Evolutionary conservation across 2,888 invertebrate genomes (phyloP), one percentile per base, ranked within the genome.

Genomic region (Hydropsyche betteni): DNA sequence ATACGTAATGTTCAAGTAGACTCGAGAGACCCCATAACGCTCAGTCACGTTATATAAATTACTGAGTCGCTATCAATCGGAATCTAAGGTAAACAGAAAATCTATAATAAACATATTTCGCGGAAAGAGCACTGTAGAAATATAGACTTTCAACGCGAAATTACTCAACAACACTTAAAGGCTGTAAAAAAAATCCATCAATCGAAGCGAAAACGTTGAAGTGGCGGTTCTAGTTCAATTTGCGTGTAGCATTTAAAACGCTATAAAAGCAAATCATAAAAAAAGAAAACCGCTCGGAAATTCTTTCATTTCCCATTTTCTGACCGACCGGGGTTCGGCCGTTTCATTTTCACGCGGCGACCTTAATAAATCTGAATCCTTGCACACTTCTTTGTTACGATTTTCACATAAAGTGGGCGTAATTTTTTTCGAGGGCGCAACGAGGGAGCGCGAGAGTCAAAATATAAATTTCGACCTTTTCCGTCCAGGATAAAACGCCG

Each of bases 351-450:
- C 69, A 44, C 69, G 24, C 33, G 33, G 70, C 50, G 70, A 53
- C 70, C 69, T 69, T 53, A 74, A 72, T 75, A 76, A 76, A 76
- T 76, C 76, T 74, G 71, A 69, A 76, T 72, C 53, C 68, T 50
- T 34, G 14, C 51, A 69, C 68, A 58, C 69, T 75, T 73, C 73
- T 77, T 77, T 77, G 77, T 77, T 72, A 73, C 69, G 69, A 55
- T 51, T 14, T 71, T 55, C 74, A 53, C 52, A 74, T 74, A 74
- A 76, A 76, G 64, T 10, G 69, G 14, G 72, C 61, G 74, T 76
- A 33, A 61, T 76, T 76, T 76, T 76, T 76, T 76, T 74, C 68
- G 76, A 34, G 44, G 71, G n/a, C 74, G 64, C 44, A 50, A 50
- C 14, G 38, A 58, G 24, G 58, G 58, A 16, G 24, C 14, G 12